Evolutionary conservation across 2,888 invertebrate species (phyloP).

Genomic region (Mimachlamys varia): DNA sequence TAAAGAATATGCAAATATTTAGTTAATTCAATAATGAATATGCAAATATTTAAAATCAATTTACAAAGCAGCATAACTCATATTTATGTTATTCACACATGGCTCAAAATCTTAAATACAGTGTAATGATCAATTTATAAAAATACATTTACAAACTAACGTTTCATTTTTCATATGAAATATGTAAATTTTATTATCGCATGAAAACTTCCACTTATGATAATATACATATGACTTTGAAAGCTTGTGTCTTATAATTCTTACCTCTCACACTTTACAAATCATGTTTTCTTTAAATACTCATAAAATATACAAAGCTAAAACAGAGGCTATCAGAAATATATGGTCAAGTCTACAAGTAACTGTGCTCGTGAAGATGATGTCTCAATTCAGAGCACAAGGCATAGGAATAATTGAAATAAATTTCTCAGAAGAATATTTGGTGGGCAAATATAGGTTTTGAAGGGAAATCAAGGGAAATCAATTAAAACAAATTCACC

Average conservation of each 20-base stretch:
- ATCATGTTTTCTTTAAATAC: not conserved
- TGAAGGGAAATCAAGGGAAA: too few relatives aligned
- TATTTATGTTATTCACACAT: not conserved
- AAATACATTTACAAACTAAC: slow-evolving; percentile 28
- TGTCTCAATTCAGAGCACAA: not conserved
- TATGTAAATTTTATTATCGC: not conserved
- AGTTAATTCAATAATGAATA: not conserved
- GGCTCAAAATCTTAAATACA: slow-evolving; percentile 10
- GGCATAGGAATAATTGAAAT: not conserved
- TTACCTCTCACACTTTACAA: not conserved
- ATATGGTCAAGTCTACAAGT: not conserved
- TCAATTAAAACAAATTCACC: too few relatives aligned
- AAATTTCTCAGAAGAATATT: not conserved
- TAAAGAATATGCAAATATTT: slow-evolving; percentile 18
- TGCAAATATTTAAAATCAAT: slow-evolving; percentile 18
- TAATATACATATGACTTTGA: not conserved
- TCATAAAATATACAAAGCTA: not conserved
- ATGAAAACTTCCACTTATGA: not conserved
- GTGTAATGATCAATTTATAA: slow-evolving; percentile 10
- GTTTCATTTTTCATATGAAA: slow-evolving; percentile 16
- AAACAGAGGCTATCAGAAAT: not conserved
- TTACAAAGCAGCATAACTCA: slow-evolving; percentile 15
- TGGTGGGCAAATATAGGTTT: not conserved
- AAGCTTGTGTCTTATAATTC: not conserved
- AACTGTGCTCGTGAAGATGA: not conserved